These are phyloP conservation scores for Phodopus roborovskii DNA, from an alignment of 2,113 vertebrate species.

Conservation along the genomic window DNA sequence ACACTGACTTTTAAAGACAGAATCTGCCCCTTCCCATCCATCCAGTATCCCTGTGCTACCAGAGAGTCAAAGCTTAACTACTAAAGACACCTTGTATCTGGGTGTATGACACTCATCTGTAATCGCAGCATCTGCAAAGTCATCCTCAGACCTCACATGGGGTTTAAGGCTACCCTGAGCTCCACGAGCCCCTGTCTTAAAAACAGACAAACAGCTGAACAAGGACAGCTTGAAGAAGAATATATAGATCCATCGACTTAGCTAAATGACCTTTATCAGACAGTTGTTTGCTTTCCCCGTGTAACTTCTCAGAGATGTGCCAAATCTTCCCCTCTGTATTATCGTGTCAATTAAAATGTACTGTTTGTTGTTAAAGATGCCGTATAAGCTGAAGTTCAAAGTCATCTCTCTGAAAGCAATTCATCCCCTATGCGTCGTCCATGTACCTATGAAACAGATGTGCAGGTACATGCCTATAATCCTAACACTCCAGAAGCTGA, in stretches of 20 bases:
- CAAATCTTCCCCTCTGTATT: not conserved
- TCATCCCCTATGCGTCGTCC: not conserved
- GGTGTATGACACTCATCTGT: not conserved
- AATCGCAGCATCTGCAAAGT: not conserved
- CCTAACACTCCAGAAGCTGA: not conserved
- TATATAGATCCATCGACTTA: not conserved
- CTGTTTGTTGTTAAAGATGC: not conserved
- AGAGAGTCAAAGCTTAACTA: not conserved
- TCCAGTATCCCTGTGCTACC: accelerated
- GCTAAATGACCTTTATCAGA: not conserved
- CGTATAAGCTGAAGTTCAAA: not conserved
- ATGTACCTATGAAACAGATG: not conserved
- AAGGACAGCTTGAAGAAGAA: not conserved
- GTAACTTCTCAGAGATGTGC: too few species aligned
- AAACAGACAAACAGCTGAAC: not conserved
- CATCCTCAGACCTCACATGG: not conserved
- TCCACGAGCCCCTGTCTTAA: not conserved
- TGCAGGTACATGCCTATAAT: not conserved
- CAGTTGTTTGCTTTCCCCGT: not conserved
- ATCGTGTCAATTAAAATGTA: not conserved
- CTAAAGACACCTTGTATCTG: not conserved
- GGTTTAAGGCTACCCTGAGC: not conserved
- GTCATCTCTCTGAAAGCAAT: not conserved
- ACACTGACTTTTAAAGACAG: not conserved
- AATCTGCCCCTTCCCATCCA: not conserved